Evolutionary conservation across 2,797 vertebrate genomes (phyloP), one percentile per base, ranked within the genome.

Genomic region (Carcharodon carcharias): DNA sequence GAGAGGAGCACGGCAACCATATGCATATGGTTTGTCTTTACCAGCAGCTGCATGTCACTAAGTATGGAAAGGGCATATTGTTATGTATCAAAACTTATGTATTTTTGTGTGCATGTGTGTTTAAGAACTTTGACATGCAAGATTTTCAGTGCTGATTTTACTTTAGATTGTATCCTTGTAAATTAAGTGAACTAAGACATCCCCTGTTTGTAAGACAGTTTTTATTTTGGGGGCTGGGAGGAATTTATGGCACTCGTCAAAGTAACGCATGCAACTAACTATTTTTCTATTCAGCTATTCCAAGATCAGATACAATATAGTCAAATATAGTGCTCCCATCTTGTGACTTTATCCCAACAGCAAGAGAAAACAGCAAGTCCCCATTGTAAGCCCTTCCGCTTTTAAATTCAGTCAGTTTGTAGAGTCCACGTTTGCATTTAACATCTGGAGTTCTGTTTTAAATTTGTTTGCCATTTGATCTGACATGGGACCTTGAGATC

Each of bases 1-100:
- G 58, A 91, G 54, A 61, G 28, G 88, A 96, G 97, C 97, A 96
- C 97, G 97, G 97, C 96, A 8, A 58, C 97, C 97, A 97, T 97
- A 97, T 98, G 97, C 94, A 96, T 96, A 40, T 92, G 97, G 97
- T 97, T 97, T 97, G 97, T 97, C 97, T 97, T 96, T 96, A 96
- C 96, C 85, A 96, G 96, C 96, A 96, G 96, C 96, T 97, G 97
- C 97, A 97, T 97, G 96, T 97, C 97, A 97, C 98, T 97, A 97
- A 91, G 58, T 35, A 12, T 58, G 8, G 12, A 58, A 31, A 31
- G 88, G 11, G 8, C 88, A 58, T 88, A 28, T 85, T 45, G 45
- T 58, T 4, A 58, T 58, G 58, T 91, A 85, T 91, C 50, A 88
- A 88, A 88, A 23, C 85, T 88, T 88, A 54, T 77, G n/a, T 77